Percentiles rank a stretch among this genome's conserved stretches.
Conservation (phyloP, 2,797 vertebrate species). For the Sebastes miniatus region DNA sequence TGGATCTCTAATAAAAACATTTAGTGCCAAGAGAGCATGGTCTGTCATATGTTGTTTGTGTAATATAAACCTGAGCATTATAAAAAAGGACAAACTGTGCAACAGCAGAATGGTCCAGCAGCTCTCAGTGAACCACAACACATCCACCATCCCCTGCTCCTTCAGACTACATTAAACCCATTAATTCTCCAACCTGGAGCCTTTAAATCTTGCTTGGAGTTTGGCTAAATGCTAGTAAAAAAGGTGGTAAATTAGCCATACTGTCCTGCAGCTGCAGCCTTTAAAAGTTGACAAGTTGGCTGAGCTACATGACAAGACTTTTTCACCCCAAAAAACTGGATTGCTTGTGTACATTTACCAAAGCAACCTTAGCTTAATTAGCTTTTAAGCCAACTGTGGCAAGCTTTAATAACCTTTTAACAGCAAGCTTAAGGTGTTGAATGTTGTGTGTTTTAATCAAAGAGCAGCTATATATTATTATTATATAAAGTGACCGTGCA, state of each 20-base stretch:
- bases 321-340: no score
- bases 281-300: no score
- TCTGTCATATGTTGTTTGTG: not conserved
- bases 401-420: no score
- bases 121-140: not conserved
- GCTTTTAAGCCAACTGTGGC: no score
- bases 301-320: no score
- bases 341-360: no score
- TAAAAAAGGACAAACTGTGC: not conserved
- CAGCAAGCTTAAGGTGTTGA: no score
- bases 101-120: not conserved
- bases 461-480: no score
- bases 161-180: conserved; percentile 10
- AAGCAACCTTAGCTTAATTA: no score
- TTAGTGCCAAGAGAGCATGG: not conserved
- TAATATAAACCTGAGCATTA: not conserved
- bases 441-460: no score
- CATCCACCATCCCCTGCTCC: not conserved
- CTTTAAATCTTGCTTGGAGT: conserved; percentile 18
- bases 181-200: conserved; percentile 17
- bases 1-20: not conserved
- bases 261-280: conserved; percentile 28
- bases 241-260: conserved; percentile 31
- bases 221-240: not conserved
- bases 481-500: no score